Conservation (phyloP, 1,140 invertebrate genomes). For the Notospermus geniculatus region DNA sequence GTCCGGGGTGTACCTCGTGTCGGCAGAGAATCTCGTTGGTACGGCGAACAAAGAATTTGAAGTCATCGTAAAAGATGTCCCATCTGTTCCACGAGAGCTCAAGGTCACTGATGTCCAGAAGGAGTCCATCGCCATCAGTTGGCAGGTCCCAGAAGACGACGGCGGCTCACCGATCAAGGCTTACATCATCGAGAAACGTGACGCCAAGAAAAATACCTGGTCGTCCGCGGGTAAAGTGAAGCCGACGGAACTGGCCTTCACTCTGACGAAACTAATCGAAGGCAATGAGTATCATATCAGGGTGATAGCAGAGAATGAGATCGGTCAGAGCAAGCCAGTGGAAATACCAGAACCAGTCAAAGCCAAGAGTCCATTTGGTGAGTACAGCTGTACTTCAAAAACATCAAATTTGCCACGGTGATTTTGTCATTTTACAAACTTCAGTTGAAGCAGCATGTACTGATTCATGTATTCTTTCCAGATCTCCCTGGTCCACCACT, state of each 20-base stretch:
- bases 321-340: constrained; percentile 89
- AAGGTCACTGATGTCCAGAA: constrained; percentile 80
- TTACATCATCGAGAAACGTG: constrained; percentile 83
- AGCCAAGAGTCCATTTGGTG: constrained; percentile 92
- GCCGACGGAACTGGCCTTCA: constrained; percentile 63
- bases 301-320: constrained; percentile 94
- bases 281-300: constrained; percentile 91
- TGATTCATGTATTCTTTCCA: constrained; percentile 27
- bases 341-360: constrained; percentile 70
- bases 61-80: constrained; percentile 30
- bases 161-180: constrained; percentile 89
- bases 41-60: constrained; percentile 45
- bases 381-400: too few species aligned
- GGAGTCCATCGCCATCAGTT: constrained; percentile 80
- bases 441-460: too few species aligned
- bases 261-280: constrained; percentile 85
- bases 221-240: constrained; percentile 52
- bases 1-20: constrained; percentile 71
- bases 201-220: constrained; percentile 22
- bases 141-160: constrained; percentile 85
- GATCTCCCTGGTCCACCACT: constrained; percentile 83
- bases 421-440: too few species aligned
- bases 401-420: too few species aligned
- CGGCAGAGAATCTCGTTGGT: constrained; percentile 45
- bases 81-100: constrained; percentile 10